These are phyloP conservation scores for Miichthys miiuy DNA, from an alignment of 2,797 vertebrate genomes.

Conservation along the genomic window DNA sequence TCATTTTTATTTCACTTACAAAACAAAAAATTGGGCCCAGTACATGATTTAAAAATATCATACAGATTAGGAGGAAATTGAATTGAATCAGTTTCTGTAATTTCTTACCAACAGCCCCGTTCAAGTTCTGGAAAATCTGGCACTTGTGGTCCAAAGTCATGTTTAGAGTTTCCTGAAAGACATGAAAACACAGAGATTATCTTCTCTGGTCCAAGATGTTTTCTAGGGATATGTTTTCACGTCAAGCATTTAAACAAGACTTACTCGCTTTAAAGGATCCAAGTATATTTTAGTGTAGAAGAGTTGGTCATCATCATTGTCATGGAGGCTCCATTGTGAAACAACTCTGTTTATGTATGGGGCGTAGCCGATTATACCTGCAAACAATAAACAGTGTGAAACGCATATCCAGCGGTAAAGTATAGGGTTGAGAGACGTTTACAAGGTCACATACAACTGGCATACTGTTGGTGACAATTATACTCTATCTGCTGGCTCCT, in stretches of 20 bases:
- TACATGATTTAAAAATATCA: constrained; percentile 16
- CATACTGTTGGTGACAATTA: constrained; percentile 65
- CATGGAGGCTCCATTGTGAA: constrained; percentile 94
- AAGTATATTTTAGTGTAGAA: constrained; percentile 98
- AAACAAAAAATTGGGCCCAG: constrained; percentile 8
- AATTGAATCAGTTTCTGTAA: constrained; percentile 27
- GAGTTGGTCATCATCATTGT: constrained; percentile 99
- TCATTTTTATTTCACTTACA: not conserved
- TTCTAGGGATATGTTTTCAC: constrained; percentile 36
- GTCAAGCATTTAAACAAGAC: constrained; percentile 45
- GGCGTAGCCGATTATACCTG: constrained; percentile 96
- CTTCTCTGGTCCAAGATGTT: constrained; percentile 23
- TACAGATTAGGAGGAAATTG: constrained; percentile 4
- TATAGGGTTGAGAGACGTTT: constrained; percentile 57
- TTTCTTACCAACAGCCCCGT: constrained; percentile 93
- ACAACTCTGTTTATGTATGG: constrained; percentile 89
- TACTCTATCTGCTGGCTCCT: constrained; percentile 36
- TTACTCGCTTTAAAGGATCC: constrained; percentile 91
- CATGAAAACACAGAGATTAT: constrained; percentile 21
- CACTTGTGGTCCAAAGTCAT: constrained; percentile 98
- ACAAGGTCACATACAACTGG: constrained; percentile 50
- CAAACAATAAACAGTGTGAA: constrained; percentile 69
- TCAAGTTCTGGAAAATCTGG: constrained; percentile 96
- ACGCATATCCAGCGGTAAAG: constrained; percentile 51
- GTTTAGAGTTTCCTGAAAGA: constrained; percentile 90